Evolutionary conservation across 2,113 vertebrate genomes (phyloP), one percentile per base, ranked within the genome.

Genomic region (Catharus fuscescens): DNA sequence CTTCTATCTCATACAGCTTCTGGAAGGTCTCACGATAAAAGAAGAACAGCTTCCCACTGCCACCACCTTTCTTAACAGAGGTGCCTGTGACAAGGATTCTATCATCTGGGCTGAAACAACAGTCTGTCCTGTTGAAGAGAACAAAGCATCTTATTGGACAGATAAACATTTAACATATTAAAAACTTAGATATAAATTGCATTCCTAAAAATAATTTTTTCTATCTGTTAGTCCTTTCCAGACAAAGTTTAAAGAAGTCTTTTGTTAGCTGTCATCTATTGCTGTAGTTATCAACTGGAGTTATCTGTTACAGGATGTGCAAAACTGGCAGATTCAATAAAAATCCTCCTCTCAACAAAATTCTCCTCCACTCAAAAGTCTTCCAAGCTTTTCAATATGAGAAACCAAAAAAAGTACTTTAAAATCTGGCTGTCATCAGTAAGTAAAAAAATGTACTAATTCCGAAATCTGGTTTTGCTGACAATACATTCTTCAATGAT

Each of bases 21-120:
- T 99, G 98, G 92, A 99, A 99, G 12, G 99, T 98, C 24, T 95
- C 95, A 32, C 98, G 97, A 88, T 99, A 97, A 62, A 99, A 99
- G 98, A 99, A 99, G 74, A 98, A 97, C 72, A 99, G 97, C 88
- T 99, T 99, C 70, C 99, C 99, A 10, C 97, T 98, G 67, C 99
- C 99, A 86, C 98, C 97, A 23, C 99, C 98, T 91, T 98, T 99
- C 95, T 98, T 99, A 91, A 99, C 98, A 12, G 99, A 99, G 3
- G 98, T 99, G 28, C 99, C 99, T 1, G 99, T 99, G 69, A 99
- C 97, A 13, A 99, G 61, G 71, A 99, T 98, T 93, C 98, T 99
- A 96, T 99, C 99, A 59, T 99, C 99, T 21, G 99, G 99, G 92
- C 99, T 99, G 84, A 99, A 99, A 90, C 99, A 99, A 97, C 99